A percentile compares a stretch with the other conserved stretches of the same genome.
These are phyloP conservation scores for Sericinus montela DNA, from an alignment of 2,888 invertebrate species.

Conservation along the genomic window DNA sequence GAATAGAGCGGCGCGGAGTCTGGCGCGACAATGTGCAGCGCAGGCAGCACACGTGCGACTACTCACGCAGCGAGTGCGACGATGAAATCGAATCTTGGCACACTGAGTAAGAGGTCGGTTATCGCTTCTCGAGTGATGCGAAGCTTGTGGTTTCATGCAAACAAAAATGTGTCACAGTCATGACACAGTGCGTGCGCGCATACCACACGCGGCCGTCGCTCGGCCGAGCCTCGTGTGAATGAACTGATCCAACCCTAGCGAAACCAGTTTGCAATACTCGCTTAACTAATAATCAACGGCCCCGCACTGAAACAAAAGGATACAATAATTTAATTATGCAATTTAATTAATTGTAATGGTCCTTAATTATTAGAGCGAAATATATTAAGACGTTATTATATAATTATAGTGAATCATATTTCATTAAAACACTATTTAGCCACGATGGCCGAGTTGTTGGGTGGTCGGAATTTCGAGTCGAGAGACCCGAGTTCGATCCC, in stretches of 20 bases:
- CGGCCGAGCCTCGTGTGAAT: slow-evolving; percentile 37
- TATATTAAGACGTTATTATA: too few relatives aligned
- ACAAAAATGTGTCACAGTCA: slow-evolving; percentile 47
- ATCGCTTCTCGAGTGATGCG: slow-evolving; percentile 44
- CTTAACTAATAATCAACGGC: slow-evolving; percentile 24
- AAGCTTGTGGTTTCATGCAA: slow-evolving; percentile 32
- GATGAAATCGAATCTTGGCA: slow-evolving; percentile 67
- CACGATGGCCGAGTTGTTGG: too few relatives aligned
- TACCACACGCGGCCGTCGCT: slow-evolving; percentile 40
- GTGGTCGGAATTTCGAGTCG: too few relatives aligned
- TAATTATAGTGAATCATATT: too few relatives aligned
- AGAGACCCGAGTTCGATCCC: too few relatives aligned
- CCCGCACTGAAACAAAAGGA: slow-evolving; percentile 38
- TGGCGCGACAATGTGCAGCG: slow-evolving; percentile 52
- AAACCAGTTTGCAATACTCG: slow-evolving; percentile 15
- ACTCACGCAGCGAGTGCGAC: slow-evolving; percentile 47
- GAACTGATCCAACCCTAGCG: slow-evolving; percentile 29
- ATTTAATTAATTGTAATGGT: not conserved
- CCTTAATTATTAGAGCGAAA: not conserved
- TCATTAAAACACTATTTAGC: too few relatives aligned
- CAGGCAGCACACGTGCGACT: slow-evolving; percentile 34
- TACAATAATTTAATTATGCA: slow-evolving; percentile 16
- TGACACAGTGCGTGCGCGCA: slow-evolving; percentile 44
- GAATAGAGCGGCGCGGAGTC: slow-evolving; percentile 42
- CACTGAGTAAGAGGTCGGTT: slow-evolving; percentile 52